These are phyloP conservation scores for Monarcha castaneiventris DNA, from an alignment of 2,113 vertebrate genomes.

Conservation along the genomic window DNA sequence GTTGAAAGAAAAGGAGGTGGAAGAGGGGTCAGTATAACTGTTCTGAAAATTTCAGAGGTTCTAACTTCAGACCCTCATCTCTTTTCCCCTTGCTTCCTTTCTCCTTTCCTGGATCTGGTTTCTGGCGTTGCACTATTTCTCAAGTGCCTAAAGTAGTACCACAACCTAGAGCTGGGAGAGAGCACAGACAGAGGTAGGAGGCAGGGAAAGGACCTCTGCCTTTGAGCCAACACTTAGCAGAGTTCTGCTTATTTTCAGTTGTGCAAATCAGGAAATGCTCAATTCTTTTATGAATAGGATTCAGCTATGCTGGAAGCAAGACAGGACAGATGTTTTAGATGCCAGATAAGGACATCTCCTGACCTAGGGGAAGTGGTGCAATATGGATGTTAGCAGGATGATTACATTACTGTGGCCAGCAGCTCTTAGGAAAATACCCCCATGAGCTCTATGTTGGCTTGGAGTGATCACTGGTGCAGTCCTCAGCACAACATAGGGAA, in stretches of 20 bases:
- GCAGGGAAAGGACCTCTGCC: not conserved
- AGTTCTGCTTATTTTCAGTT: not conserved
- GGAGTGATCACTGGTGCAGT: not conserved
- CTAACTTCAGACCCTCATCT: not conserved
- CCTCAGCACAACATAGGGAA: not conserved
- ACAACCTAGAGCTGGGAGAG: not conserved
- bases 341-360: slow-evolving; percentile 22
- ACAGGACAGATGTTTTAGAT: slow-evolving; percentile 23
- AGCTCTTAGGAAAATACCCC: not conserved
- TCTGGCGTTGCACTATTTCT: not conserved
- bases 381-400: not conserved
- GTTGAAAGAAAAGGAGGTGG: not conserved
- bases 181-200: not conserved
- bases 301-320: slow-evolving; percentile 7
- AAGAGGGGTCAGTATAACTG: not conserved
- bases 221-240: not conserved
- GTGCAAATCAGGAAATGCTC: not conserved
- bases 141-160: not conserved
- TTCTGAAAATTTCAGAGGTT: not conserved
- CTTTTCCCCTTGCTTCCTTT: not conserved
- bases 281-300: not conserved
- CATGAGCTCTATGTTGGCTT: not conserved
- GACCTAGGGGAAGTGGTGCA: slow-evolving; percentile 33
- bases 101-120: not conserved
- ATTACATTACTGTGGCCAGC: not conserved